Evolutionary conservation across 2,797 vertebrate species (phyloP).

Genomic region (Anguilla pacifica): DNA sequence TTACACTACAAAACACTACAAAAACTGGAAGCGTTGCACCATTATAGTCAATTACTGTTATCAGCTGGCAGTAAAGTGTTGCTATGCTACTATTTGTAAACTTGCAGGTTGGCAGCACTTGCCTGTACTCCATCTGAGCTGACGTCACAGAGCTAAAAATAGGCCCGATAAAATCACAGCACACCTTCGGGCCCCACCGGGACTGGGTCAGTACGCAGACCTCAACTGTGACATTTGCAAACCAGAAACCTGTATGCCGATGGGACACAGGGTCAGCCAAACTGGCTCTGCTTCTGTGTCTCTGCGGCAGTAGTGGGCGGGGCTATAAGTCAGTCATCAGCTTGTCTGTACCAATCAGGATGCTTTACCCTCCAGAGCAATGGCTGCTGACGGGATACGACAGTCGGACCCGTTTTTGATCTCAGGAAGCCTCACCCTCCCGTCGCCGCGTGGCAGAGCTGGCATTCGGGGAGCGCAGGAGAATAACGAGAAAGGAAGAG

Average conservation of each 20-base stretch:
- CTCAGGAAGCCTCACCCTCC: neutral
- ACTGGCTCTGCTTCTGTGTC: constrained; percentile 33
- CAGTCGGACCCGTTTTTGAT: neutral
- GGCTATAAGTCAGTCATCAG: neutral
- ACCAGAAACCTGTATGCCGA: neutral
- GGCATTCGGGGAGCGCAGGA: constrained; percentile 36
- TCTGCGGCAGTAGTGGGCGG: constrained; percentile 33
- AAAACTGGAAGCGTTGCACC: too few species aligned
- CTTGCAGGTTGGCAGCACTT: too few species aligned
- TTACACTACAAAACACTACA: too few species aligned
- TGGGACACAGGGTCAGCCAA: constrained; percentile 4
- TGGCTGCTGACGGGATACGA: neutral
- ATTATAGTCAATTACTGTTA: too few species aligned
- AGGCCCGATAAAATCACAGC: neutral
- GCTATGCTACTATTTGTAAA: too few species aligned
- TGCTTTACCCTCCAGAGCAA: neutral
- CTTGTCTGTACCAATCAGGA: neutral
- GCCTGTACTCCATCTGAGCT: neutral
- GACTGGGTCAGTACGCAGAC: neutral
- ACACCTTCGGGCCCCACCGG: neutral
- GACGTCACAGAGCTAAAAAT: neutral
- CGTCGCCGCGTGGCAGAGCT: constrained; percentile 13
- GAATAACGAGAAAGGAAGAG: constrained; percentile 32
- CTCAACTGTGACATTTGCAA: neutral
- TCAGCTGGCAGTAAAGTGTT: too few species aligned